Conservation (phyloP, 2,888 invertebrate genomes). For the Trichogramma dendrolimi region DNA sequence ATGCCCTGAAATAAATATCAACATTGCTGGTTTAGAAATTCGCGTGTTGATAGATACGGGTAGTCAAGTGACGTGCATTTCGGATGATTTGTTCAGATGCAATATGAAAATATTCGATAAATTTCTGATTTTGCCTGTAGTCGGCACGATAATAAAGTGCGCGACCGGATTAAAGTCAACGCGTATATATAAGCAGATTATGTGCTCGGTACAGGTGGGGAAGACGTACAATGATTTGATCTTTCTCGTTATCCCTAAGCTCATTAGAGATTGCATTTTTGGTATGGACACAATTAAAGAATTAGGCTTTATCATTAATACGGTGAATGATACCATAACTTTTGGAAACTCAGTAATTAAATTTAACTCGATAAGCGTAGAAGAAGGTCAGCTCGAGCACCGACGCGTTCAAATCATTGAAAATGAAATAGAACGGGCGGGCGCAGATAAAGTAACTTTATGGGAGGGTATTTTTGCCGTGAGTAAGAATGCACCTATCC, state of each 20-base stretch:
- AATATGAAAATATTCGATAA: neutral
- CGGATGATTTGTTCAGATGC: conserved; percentile 3
- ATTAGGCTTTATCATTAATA: neutral
- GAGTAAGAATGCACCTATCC: too few species aligned
- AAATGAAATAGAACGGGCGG: too few species aligned
- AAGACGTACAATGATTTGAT: neutral
- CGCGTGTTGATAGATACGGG: conserved; percentile 11
- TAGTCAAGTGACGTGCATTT: conserved; percentile 14
- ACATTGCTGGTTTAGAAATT: too few species aligned
- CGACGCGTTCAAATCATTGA: too few species aligned
- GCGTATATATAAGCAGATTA: conserved; percentile 4
- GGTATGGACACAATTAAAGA: neutral
- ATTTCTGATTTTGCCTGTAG: conserved; percentile 2
- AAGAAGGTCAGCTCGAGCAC: too few species aligned
- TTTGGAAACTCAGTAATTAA: neutral
- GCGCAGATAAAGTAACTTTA: too few species aligned
- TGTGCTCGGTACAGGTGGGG: neutral
- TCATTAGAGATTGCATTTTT: neutral
- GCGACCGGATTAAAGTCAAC: conserved; percentile 8
- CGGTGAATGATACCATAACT: neutral
- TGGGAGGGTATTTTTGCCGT: too few species aligned
- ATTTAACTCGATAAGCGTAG: neutral
- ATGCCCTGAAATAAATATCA: too few species aligned
- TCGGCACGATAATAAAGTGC: neutral
- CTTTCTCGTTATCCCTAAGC: neutral